Evolutionary conservation across 2,888 invertebrate species (phyloP), one percentile per base, ranked within the genome.

Genomic region (Papilio demoleus): DNA sequence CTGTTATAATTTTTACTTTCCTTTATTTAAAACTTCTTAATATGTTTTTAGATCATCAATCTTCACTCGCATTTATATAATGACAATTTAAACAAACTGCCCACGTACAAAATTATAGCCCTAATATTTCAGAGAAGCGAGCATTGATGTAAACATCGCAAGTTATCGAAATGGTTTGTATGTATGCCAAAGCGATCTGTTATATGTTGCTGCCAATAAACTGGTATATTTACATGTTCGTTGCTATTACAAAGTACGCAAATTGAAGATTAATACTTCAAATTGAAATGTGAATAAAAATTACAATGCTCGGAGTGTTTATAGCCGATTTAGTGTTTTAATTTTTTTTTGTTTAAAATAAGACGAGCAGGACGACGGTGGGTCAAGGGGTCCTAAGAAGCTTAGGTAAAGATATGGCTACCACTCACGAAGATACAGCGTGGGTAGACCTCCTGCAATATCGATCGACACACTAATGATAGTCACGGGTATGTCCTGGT

Each of bases 181-280:
- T 70, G 50, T 45, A 2, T 38, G 31, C 42, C 19, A 40, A 66
- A 53, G 65, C 31, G 27, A 56, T 65, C 38, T 40, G 56, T 56
- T 40, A 40, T 12, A 65, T 56, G 42, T 65, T 65, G 40, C 24
- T 9, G 27, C 34, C 53, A 42, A 42, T 65, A 65, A 42, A 31
- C 27, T 56, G 34, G 24, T 34, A 64, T 31, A 64, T 31, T 11
- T 12, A 8, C n/a, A 8, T 11, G 22, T 14, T 59, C 84, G 87
- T 86, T 83, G 82, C 86, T 83, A 87, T 87, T 85, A 83, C 70
- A 77, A 79, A 85, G 24, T 61, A 24, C 60, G 60, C 42, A 19
- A 19, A 45, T 45, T 45, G 42, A 45, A 17, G 42, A 45, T 45
- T 45, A 19, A 45, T 45, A 45, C 19, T 17, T 8, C 2, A 45